These are phyloP conservation scores for Delphinapterus leucas DNA, from an alignment of 2,113 vertebrate genomes.

Conservation along the genomic window DNA sequence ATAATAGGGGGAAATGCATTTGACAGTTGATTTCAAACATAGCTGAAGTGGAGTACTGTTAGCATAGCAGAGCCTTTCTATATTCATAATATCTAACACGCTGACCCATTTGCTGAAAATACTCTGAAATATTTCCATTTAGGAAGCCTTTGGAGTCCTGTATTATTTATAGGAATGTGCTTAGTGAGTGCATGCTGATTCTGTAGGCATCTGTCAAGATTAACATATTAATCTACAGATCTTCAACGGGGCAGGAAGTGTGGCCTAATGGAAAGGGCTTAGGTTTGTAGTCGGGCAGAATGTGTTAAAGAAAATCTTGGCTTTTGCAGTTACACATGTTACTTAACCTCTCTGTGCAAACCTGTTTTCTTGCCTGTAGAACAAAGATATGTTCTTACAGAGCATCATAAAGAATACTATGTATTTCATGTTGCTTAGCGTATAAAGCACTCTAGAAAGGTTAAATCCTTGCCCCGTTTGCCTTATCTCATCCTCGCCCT, in stretches of 20 bases:
- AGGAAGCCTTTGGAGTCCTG: background rate
- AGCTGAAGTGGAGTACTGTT: background rate
- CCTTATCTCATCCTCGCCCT: background rate
- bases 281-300: background rate
- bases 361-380: background rate
- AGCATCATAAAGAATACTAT: background rate
- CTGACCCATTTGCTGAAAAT: background rate
- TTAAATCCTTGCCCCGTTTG: background rate
- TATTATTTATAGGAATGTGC: background rate
- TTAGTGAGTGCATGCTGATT: background rate
- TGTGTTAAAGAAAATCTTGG: background rate
- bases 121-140: background rate
- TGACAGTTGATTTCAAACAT: background rate
- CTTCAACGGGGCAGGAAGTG: background rate
- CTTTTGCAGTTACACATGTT: background rate
- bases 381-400: background rate
- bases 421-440: background rate
- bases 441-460: background rate
- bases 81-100: background rate
- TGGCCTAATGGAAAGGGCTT: background rate
- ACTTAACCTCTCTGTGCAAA: background rate
- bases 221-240: background rate
- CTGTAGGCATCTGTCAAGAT: slow-evolving; percentile 17
- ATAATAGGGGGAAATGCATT: background rate
- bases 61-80: background rate